Conservation (phyloP, 1,140 invertebrate genomes). For the Contarinia nasturtii region DNA sequence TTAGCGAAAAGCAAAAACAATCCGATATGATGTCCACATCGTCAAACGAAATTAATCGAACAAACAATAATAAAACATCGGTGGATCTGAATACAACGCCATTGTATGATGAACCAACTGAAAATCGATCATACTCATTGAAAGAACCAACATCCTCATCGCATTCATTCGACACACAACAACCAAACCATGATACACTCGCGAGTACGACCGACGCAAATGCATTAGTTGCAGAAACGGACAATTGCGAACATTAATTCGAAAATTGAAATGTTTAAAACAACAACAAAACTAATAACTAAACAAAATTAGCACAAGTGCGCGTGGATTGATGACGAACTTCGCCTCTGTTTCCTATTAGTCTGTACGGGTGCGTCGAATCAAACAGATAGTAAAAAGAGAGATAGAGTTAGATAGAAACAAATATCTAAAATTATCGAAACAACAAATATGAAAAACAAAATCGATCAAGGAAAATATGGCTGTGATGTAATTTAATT, state of each 20-base stretch:
- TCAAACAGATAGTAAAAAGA: background rate
- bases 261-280: background rate
- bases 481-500: background rate
- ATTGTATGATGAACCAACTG: conserved; percentile 2
- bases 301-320: too few species aligned
- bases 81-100: conserved; percentile 4
- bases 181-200: background rate
- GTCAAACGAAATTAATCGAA: too few species aligned
- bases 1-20: too few species aligned
- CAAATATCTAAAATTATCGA: too few species aligned
- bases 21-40: too few species aligned
- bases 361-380: too few species aligned
- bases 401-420: background rate
- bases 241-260: background rate
- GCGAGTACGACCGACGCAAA: background rate
- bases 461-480: background rate
- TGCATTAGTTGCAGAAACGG: background rate
- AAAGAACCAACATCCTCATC: background rate
- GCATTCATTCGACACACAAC: background rate
- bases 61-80: background rate
- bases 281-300: background rate
- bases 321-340: too few species aligned
- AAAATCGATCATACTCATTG: background rate
- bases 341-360: too few species aligned
- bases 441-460: too few species aligned